Percentiles rank a stretch among this genome's conserved stretches.
Conservation (phyloP, 2,888 invertebrate genomes). For the Rhingia rostrata region DNA sequence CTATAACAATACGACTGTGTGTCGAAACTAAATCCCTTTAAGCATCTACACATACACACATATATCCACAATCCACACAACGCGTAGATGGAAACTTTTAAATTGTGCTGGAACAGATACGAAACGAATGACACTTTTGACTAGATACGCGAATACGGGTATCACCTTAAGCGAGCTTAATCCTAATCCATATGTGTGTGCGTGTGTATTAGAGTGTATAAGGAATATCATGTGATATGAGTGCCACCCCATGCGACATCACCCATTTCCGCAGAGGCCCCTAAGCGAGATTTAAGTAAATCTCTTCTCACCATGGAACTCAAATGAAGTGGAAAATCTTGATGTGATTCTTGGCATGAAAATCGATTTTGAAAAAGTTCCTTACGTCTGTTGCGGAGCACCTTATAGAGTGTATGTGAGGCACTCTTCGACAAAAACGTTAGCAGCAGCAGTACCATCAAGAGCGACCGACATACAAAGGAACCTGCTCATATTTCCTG, state of each 20-base stretch:
- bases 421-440: neutral
- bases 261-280: neutral
- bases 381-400: neutral
- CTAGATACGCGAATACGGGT: constrained; percentile 4
- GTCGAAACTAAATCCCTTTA: constrained; percentile 16
- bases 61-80: neutral
- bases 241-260: neutral
- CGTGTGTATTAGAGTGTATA: neutral
- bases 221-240: neutral
- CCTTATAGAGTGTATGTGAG: neutral
- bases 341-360: constrained; percentile 62
- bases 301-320: constrained; percentile 55
- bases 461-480: neutral
- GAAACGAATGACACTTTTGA: neutral
- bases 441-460: constrained; percentile 15
- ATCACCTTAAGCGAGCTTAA: constrained; percentile 26
- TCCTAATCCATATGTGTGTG: constrained; percentile 28
- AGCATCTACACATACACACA: neutral
- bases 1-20: constrained; percentile 2
- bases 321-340: constrained; percentile 61
- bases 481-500: constrained; percentile 56
- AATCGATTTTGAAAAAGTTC: constrained; percentile 56
- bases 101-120: constrained; percentile 13
- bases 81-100: constrained; percentile 20
- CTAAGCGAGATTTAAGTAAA: constrained; percentile 46